Evolutionary conservation across 2,888 invertebrate species (phyloP).

Genomic region (Osmoderma eremita): DNA sequence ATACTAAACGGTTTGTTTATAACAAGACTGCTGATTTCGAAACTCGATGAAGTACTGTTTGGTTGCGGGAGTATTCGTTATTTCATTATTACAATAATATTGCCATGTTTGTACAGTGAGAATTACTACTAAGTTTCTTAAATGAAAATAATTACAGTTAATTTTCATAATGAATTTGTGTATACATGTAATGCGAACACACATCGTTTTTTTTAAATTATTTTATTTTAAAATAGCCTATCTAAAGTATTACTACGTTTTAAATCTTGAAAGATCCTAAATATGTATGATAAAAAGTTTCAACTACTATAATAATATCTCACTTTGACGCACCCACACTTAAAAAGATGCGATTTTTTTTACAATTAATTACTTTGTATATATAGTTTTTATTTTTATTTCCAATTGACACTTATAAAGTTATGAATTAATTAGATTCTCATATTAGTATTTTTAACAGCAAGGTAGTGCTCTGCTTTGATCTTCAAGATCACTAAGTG

Average conservation of each 20-base stretch:
- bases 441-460: constrained; percentile 36
- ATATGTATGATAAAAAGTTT: constrained; percentile 58
- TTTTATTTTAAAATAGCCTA: constrained; percentile 43
- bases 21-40: constrained; percentile 12
- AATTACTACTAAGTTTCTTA: constrained; percentile 50
- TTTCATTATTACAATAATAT: constrained; percentile 58
- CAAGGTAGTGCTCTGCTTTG: constrained; percentile 35
- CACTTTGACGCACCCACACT: constrained; percentile 67
- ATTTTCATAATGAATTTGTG: constrained; percentile 40
- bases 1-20: neutral
- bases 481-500: constrained; percentile 27
- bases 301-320: constrained; percentile 66
- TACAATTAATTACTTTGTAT: constrained; percentile 33
- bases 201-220: constrained; percentile 40
- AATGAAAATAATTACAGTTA: constrained; percentile 52
- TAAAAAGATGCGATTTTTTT: constrained; percentile 58
- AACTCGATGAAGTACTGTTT: constrained; percentile 38
- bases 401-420: constrained; percentile 57
- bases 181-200: constrained; percentile 47
- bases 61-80: constrained; percentile 59
- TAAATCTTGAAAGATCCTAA: constrained; percentile 55
- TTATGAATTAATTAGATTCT: constrained; percentile 50
- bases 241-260: constrained; percentile 52
- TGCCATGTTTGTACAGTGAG: constrained; percentile 66
- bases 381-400: constrained; percentile 42